Evolutionary conservation across 2,888 invertebrate genomes (phyloP), one percentile per base, ranked within the genome.

Genomic region (Hyppa rectilinea): DNA sequence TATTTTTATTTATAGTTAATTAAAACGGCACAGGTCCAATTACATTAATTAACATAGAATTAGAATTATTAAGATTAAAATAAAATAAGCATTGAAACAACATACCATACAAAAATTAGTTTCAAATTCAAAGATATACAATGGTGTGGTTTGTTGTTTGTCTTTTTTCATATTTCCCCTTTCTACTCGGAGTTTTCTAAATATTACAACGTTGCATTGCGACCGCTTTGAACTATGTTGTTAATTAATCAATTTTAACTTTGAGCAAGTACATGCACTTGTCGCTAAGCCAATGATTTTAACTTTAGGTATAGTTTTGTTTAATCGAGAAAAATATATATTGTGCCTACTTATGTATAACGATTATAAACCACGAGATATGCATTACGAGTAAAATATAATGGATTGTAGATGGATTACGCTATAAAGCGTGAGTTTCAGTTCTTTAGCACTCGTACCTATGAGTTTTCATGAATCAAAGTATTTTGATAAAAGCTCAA

Each of bases 181-280:
- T 29, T 17, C 58, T 49, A 67, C 81, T 70, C 68, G 52, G 61
- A 61, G 2, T 72, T 68, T 20, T 84, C 75, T 67, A 59, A 79
- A 84, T 76, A 72, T 58, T 75, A 52, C 40, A 64, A 75, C 53
- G 60, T 75, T 82, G 80, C 75, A 61, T 61, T 73, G 9, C 71
- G 66, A 72, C 70, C 36, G 58, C 66, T 64, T 60, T 77, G 53
- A 71, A 61, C 31, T 63, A 67, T 63, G 29, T 80, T 80, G 84
- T 71, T 63, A 74, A 83, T 71, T 85, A 78, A 82, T 74, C 84
- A 82, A 31, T 75, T 73, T 74, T 68, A 65, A 60, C 64, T 59
- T 58, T 71, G 38, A 70, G 60, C 56, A 73, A 78, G 60, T 71
- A 62, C 34, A 60, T 64, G 31, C 83, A 81, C 83, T 82, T 83